Evolutionary conservation across 2,797 vertebrate species (phyloP).

Genomic region (Uromys caudimaculatus): DNA sequence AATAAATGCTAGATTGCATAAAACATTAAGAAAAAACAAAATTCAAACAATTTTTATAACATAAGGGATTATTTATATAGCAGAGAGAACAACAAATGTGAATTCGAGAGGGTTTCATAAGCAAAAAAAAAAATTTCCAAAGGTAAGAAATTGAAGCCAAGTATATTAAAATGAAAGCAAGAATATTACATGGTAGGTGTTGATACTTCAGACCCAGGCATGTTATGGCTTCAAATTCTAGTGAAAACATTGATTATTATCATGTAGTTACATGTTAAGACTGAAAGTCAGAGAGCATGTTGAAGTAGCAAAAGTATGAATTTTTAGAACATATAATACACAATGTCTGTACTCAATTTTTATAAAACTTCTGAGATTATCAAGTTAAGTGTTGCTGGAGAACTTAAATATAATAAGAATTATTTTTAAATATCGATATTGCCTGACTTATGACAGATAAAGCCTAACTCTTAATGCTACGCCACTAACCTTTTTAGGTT

Average conservation of each 20-base stretch:
- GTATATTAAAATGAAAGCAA: background rate
- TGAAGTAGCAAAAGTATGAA: background rate
- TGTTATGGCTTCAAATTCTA: background rate
- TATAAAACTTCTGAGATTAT: background rate
- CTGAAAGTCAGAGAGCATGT: background rate
- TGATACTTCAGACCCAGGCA: background rate
- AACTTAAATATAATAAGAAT: background rate
- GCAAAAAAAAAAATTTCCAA: background rate
- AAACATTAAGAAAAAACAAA: background rate
- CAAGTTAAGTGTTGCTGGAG: background rate
- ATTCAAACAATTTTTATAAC: background rate
- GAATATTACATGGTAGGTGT: background rate
- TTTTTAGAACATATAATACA: background rate
- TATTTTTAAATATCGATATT: background rate
- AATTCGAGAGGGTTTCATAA: background rate
- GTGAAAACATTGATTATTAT: background rate
- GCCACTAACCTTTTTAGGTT: background rate
- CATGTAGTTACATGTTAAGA: background rate
- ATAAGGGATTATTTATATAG: background rate
- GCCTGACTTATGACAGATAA: background rate
- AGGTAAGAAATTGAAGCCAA: background rate
- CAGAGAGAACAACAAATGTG: background rate
- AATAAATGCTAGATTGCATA: background rate
- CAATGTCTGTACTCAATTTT: background rate
- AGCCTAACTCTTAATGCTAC: background rate